Base-by-base conservation (phyloP, 1,140 invertebrate species). In the Platorchestia sp. region DNA sequence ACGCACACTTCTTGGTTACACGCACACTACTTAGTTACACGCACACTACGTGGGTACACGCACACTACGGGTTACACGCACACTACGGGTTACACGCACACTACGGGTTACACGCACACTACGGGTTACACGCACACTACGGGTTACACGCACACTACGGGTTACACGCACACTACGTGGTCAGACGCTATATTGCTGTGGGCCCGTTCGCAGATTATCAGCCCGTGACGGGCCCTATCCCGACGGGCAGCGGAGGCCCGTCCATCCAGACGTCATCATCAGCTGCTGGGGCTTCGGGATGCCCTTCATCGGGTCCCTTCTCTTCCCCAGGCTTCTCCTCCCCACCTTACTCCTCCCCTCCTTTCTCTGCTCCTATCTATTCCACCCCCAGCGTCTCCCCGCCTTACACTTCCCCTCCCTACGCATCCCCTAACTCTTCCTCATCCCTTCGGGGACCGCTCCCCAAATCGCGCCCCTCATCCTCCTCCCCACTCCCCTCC, bases 151-250 rank as follows among this genome's bases (percentile, higher is more conserved):
- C 27, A 22, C 14, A 22, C 14, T 36, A 36, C 59, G 59, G 10
- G 27, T 75, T 75, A 27, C 36, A 27, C 36, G 36, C 59, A 36
- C 27, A 27, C 1, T 75, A 51, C n/a, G 59, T 75, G 59, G 14
- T 3, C 59, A 75, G 59, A 22, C 14, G 3, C 36, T 1, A 43
- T 95, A 95, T 19, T 75, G 44, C 36, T 41, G 40, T 14, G n/a
- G 14, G 27, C 90, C 45, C 36, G 59, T 87, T 47, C 96, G 95
- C 96, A 96, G 96, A 96, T 95, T 96, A 96, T 95, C 96, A 96
- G 96, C 96, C 96, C 95, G 96, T 96, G 95, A 96, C 96, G 95
- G 96, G 96, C 75, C 96, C 96, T 95, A 96, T 96, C 95, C 96
- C 96, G 45, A 96, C 96, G 89, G 96, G 95, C 86, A 95, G 91